phyloP scores from a whole-genome alignment of 2,113 vertebrate genomes.

The Alligator sinensis region DNA sequence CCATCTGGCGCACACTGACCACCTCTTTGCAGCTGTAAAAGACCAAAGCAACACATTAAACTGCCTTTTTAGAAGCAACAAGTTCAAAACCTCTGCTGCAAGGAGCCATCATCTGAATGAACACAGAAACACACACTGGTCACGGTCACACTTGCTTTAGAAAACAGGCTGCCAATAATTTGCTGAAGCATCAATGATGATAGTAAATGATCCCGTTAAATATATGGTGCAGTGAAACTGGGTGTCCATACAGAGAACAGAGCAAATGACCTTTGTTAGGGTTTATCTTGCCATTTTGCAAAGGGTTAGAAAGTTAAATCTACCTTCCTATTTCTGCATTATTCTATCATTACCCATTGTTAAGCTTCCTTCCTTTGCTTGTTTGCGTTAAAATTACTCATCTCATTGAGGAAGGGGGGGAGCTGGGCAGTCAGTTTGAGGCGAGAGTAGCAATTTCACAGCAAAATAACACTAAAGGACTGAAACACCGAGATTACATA shows the following conservation, averaged over 20 bases:
- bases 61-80: neutral
- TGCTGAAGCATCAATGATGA: neutral
- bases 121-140: neutral
- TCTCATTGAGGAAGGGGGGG: neutral
- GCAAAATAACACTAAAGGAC: slow-evolving; percentile 35
- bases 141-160: neutral
- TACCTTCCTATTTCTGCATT: slow-evolving; percentile 35
- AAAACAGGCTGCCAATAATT: neutral
- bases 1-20: neutral
- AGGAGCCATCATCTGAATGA: neutral
- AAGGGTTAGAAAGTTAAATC: neutral
- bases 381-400: slow-evolving; percentile 54
- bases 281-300: neutral
- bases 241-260: neutral
- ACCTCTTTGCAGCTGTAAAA: neutral
- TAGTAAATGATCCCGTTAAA: neutral
- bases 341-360: slow-evolving; percentile 28
- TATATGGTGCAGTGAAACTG: neutral
- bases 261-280: neutral
- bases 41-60: neutral
- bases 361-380: neutral
- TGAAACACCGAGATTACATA: slow-evolving; percentile 41
- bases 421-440: neutral
- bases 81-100: neutral
- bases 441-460: slow-evolving; percentile 29